Conservation (phyloP, 2,888 invertebrate genomes). For the Polymixis lichenea region DNA sequence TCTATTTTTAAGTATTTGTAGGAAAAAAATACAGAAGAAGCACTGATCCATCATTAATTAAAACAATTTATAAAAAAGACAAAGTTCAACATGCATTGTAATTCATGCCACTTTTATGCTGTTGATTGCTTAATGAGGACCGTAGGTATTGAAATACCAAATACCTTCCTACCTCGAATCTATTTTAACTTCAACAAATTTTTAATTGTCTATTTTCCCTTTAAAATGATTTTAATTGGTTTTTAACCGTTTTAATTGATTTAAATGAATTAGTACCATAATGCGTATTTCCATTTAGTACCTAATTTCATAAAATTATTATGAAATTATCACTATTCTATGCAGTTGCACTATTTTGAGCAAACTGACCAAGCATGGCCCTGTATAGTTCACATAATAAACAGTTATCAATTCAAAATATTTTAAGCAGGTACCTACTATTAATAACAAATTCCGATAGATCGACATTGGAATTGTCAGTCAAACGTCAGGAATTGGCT, state of each 20-base stretch:
- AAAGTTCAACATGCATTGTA: conserved; percentile 46
- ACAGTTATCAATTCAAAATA: not conserved
- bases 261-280: no score
- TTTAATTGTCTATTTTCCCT: not conserved
- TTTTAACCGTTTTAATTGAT: not conserved
- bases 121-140: not conserved
- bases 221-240: not conserved
- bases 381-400: not conserved
- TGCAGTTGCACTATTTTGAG: not conserved
- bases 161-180: no score
- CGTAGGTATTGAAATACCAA: not conserved
- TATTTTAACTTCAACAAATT: not conserved
- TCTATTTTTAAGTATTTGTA: not conserved
- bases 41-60: no score
- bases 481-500: no score
- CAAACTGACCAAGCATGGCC: no score
- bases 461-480: no score
- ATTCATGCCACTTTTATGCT: conserved; percentile 21
- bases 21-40: no score
- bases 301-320: not conserved
- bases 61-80: not conserved
- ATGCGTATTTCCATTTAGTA: not conserved
- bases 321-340: not conserved
- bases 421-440: no score
- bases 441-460: not conserved